phyloP scores from a whole-genome alignment of 2,113 vertebrate genomes.

The Hyla sarda region DNA sequence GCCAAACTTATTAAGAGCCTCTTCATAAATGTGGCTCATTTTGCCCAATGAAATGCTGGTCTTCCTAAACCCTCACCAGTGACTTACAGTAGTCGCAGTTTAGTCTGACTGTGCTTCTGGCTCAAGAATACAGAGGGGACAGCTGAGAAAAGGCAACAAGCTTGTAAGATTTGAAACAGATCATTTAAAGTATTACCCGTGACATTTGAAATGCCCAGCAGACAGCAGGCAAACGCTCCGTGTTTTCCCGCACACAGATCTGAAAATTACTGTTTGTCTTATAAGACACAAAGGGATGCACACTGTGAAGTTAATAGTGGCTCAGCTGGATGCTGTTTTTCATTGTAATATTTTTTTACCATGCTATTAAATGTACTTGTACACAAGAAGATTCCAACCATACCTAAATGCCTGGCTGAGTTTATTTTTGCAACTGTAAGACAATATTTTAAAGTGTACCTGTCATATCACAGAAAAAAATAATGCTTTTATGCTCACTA shows the following conservation, averaged over 20 bases:
- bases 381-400: not conserved
- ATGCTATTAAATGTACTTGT: conserved; percentile 21
- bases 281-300: conserved; percentile 23
- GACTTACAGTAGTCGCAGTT: no score
- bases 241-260: not conserved
- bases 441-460: no score
- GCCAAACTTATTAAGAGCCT: no score
- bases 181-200: conserved; percentile 27
- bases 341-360: conserved; percentile 41
- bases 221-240: not conserved
- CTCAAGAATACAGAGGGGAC: not conserved
- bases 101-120: no score
- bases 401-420: not conserved
- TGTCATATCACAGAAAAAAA: no score
- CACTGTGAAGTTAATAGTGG: conserved; percentile 46
- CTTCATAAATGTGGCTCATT: no score
- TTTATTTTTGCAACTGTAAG: no score
- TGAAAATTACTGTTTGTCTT: conserved; percentile 39
- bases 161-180: conserved; percentile 10
- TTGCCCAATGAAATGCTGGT: no score
- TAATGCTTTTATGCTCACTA: no score
- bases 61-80: no score
- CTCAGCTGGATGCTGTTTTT: conserved; percentile 23
- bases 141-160: not conserved
- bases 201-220: not conserved